Evolutionary conservation across 2,113 vertebrate species (phyloP).

Genomic region (Cnemophilus loriae): DNA sequence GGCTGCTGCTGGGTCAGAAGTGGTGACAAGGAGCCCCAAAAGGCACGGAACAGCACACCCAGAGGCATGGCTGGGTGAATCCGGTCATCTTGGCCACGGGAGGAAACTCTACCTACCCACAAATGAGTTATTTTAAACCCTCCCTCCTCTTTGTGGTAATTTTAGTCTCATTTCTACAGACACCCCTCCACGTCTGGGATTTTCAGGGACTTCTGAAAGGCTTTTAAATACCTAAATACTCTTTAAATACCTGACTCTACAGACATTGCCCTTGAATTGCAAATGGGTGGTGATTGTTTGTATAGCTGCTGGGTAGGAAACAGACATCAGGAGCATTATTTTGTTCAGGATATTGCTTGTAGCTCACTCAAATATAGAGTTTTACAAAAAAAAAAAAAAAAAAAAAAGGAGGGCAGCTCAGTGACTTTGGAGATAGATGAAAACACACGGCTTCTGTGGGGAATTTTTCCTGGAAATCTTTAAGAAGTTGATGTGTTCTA

Average conservation of each 20-base stretch:
- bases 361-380: not conserved
- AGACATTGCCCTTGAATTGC: not conserved
- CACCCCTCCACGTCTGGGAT: not conserved
- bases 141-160: not conserved
- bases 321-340: not conserved
- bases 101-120: not conserved
- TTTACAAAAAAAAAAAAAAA: not conserved
- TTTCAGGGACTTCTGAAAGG: not conserved
- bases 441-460: not conserved
- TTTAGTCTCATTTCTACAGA: not conserved
- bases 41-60: not conserved
- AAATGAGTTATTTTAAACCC: not conserved
- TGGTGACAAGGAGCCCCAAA: not conserved
- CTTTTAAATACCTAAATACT: not conserved
- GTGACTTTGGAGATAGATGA: not conserved
- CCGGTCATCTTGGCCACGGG: not conserved
- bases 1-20: not conserved
- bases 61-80: not conserved
- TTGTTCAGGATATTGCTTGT: conserved; percentile 13
- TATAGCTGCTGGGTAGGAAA: conserved; percentile 16
- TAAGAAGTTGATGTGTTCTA: not conserved
- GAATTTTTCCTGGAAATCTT: not conserved
- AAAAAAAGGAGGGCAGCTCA: not conserved
- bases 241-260: not conserved
- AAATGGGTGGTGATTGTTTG: not conserved